Evolutionary conservation across 1,140 invertebrate species (phyloP).

Genomic region (Panagrolaimus sp.): DNA sequence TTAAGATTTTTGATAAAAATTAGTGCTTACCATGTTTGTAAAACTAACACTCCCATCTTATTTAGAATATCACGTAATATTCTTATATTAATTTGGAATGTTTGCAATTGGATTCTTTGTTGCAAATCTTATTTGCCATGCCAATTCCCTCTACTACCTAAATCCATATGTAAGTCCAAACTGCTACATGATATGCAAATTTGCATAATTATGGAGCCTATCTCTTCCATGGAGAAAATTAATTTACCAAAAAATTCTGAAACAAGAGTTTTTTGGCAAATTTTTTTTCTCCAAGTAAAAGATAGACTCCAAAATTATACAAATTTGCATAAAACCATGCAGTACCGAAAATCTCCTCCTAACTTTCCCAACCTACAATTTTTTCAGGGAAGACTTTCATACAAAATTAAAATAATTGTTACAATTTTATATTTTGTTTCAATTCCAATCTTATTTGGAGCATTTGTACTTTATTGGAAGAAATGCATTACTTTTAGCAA

Average conservation of each 20-base stretch:
- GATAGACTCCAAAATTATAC: too few relatives aligned
- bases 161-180: constrained; percentile 45
- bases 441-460: constrained; percentile 44
- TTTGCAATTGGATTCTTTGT: constrained; percentile 52
- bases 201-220: too few relatives aligned
- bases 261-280: too few relatives aligned
- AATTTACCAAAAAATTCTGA: too few relatives aligned
- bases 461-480: constrained; percentile 51
- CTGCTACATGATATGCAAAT: too few relatives aligned
- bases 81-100: constrained; percentile 52
- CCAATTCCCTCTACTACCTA: constrained; percentile 49
- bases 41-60: too few relatives aligned
- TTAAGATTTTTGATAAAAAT: constrained; percentile 1
- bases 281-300: too few relatives aligned
- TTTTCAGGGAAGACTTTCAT: constrained; percentile 45
- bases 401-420: constrained; percentile 47
- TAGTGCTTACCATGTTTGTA: constrained; percentile 4
- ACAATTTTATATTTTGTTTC: constrained; percentile 46
- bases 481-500: constrained; percentile 52
- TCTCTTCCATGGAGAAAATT: too few relatives aligned
- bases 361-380: too few relatives aligned
- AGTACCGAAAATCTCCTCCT: too few relatives aligned
- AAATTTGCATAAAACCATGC: too few relatives aligned
- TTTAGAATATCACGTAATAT: constrained; percentile 55
- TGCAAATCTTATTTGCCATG: constrained; percentile 44